Percentiles rank a stretch among this genome's conserved stretches.
Conservation (phyloP, 2,797 vertebrate species). For the Knipowitschia caucasica region DNA sequence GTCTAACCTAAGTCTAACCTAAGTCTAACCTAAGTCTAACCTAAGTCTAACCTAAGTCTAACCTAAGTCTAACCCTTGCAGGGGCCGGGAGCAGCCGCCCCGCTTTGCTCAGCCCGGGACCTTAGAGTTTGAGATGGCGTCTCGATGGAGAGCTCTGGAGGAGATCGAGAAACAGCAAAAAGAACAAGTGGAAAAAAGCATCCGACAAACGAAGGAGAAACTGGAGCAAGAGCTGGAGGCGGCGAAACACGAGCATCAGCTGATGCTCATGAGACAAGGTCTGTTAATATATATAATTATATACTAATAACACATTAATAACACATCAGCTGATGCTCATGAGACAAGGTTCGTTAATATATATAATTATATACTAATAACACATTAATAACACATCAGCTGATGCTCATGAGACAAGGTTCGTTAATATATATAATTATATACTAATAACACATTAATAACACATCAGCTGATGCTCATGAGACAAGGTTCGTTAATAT, state of each 20-base stretch:
- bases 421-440: too few relatives aligned
- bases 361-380: too few relatives aligned
- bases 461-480: too few relatives aligned
- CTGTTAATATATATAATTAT: too few relatives aligned
- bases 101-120: conserved; percentile 96
- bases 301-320: too few relatives aligned
- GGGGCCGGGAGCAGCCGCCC: conserved; percentile 89
- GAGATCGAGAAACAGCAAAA: conserved; percentile 97
- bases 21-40: neutral
- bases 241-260: conserved; percentile 94
- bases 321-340: too few relatives aligned
- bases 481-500: too few relatives aligned
- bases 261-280: conserved; percentile 99
- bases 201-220: conserved; percentile 94
- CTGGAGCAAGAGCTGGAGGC: conserved; percentile 97
- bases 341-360: too few relatives aligned
- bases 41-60: neutral
- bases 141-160: conserved; percentile 95
- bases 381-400: too few relatives aligned
- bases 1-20: neutral
- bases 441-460: too few relatives aligned
- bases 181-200: conserved; percentile 94
- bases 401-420: too few relatives aligned
- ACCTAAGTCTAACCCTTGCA: conserved; percentile 47
- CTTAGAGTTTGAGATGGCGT: conserved; percentile 97